phyloP scores from a whole-genome alignment of 2,888 invertebrate species.

The Brenthis ino region DNA sequence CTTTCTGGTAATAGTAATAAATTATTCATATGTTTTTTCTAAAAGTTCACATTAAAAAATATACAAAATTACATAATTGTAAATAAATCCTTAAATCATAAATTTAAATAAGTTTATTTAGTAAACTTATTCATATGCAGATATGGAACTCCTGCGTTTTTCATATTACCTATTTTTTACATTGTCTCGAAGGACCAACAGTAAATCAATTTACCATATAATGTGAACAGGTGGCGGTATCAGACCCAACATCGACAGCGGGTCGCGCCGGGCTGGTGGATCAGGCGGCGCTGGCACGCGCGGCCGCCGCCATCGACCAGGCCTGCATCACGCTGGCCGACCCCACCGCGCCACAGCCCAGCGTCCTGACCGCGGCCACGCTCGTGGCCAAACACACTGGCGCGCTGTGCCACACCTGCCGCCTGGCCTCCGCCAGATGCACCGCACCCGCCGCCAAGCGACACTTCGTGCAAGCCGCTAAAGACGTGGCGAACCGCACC shows the following conservation, averaged over 20 bases:
- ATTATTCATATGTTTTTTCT: no score
- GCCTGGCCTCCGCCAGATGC: conserved; percentile 95
- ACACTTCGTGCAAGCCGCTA: conserved; percentile 98
- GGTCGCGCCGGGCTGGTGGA: conserved; percentile 95
- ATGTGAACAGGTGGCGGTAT: conserved; percentile 88
- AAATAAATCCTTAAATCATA: no score
- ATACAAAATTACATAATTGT: no score
- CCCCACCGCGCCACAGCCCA: conserved; percentile 86
- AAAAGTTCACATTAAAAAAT: no score
- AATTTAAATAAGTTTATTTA: no score
- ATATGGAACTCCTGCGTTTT: no score
- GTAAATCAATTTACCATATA: no score
- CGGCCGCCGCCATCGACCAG: conserved; percentile 93
- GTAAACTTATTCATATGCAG: no score
- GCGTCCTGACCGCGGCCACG: conserved; percentile 94
- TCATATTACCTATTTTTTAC: no score
- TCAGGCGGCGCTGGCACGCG: conserved; percentile 92
- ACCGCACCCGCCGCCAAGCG: conserved; percentile 95
- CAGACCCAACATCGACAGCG: conserved; percentile 93
- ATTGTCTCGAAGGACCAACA: no score
- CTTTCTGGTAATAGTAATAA: no score
- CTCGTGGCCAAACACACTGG: conserved; percentile 98
- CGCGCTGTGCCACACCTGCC: conserved; percentile 96
- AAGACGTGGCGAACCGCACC: conserved; percentile 98
- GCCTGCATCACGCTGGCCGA: conserved; percentile 91